A percentile compares a stretch with the other conserved stretches of the same genome.
phyloP scores from a whole-genome alignment of 2,888 invertebrate genomes.

The Allolobophora icterica region DNA sequence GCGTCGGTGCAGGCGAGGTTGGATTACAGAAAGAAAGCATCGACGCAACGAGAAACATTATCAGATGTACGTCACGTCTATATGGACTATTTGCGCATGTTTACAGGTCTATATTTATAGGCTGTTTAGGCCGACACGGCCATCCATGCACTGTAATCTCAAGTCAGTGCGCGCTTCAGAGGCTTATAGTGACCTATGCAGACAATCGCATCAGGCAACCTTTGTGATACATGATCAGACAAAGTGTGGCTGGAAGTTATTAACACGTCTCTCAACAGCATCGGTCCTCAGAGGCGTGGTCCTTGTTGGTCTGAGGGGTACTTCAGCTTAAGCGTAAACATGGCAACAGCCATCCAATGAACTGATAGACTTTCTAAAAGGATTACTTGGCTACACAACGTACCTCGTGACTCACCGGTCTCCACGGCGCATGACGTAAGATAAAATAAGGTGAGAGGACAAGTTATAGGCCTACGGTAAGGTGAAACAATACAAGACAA shows the following conservation, averaged over 20 bases:
- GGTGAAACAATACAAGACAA: too few relatives aligned
- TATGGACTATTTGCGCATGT: neutral
- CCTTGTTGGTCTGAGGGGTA: too few relatives aligned
- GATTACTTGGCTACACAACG: too few relatives aligned
- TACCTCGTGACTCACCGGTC: too few relatives aligned
- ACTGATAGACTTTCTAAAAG: too few relatives aligned
- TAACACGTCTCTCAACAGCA: neutral
- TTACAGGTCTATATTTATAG: neutral
- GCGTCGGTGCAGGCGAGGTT: neutral
- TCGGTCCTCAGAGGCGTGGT: neutral
- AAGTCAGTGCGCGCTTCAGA: neutral
- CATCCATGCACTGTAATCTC: neutral
- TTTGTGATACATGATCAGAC: neutral
- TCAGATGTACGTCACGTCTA: constrained; percentile 17
- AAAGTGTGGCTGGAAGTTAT: neutral
- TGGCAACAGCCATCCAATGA: too few relatives aligned
- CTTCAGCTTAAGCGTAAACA: too few relatives aligned
- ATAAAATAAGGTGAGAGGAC: too few relatives aligned
- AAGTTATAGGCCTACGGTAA: too few relatives aligned
- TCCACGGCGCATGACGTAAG: too few relatives aligned
- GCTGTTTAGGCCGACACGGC: neutral
- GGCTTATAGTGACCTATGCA: neutral
- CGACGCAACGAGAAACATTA: neutral
- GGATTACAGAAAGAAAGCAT: neutral
- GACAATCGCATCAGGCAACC: neutral